phyloP scores from a whole-genome alignment of 2,797 vertebrate species.

The Manis crassicaudata region DNA sequence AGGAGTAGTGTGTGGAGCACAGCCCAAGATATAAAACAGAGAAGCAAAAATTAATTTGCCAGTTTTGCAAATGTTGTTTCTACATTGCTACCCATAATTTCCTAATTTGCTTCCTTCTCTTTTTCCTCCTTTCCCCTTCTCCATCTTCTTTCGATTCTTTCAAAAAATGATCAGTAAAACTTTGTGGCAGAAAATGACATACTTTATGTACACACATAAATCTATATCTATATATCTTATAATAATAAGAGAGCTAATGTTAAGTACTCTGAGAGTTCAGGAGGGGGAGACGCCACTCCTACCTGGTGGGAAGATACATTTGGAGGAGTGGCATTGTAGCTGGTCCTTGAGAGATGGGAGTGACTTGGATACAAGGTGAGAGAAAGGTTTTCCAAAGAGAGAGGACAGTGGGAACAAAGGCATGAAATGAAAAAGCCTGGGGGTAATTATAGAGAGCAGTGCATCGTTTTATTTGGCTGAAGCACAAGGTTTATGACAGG shows the following conservation, averaged over 20 bases:
- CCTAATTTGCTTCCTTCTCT: not conserved
- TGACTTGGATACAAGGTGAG: conserved; percentile 39
- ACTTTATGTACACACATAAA: not conserved
- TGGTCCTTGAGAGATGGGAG: conserved; percentile 33
- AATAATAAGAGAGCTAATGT: conserved; percentile 11
- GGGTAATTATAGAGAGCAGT: conserved; percentile 53
- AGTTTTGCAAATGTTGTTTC: not conserved
- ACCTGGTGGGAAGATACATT: conserved; percentile 1
- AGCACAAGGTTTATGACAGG: conserved; percentile 49
- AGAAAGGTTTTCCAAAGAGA: conserved; percentile 63
- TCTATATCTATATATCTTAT: too few relatives aligned
- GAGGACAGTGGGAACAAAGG: conserved; percentile 56
- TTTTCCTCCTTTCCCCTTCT: not conserved
- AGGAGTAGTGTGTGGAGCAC: not conserved
- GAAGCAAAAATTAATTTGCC: not conserved
- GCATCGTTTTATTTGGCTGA: conserved; percentile 48
- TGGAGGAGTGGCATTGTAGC: conserved; percentile 39
- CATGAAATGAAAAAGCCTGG: conserved; percentile 62
- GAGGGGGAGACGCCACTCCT: not conserved
- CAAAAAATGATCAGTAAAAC: not conserved
- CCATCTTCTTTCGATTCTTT: not conserved
- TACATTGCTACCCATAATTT: not conserved
- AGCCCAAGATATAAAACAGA: not conserved
- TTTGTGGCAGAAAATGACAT: conserved; percentile 37
- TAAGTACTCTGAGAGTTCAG: not conserved